phyloP scores from a whole-genome alignment of 2,888 invertebrate species.

The Hylaea fasciaria region DNA sequence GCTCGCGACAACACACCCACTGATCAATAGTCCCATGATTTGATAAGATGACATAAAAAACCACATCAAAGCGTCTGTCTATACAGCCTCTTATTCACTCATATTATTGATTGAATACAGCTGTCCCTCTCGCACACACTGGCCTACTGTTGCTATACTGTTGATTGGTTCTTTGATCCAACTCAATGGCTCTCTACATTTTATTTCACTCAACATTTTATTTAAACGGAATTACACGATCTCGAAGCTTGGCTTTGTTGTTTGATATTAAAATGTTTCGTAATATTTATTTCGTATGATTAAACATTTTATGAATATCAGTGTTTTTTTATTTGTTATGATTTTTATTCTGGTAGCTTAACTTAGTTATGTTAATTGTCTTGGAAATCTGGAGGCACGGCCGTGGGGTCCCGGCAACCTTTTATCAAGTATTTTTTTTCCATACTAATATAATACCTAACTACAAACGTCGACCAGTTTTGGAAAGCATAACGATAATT shows the following conservation, averaged over 20 bases:
- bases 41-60: conserved; percentile 24
- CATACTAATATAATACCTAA: no score
- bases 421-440: no score
- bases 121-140: conserved; percentile 37
- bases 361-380: no score
- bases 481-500: no score
- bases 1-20: no score
- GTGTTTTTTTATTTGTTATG: no score
- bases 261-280: background rate
- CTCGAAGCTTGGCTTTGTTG: conserved; percentile 14
- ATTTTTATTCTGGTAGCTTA: no score
- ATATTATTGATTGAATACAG: conserved; percentile 38
- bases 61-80: conserved; percentile 33
- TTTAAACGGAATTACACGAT: conserved; percentile 17
- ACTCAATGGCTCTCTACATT: conserved; percentile 46
- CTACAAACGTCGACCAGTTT: no score
- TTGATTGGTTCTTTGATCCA: conserved; percentile 50
- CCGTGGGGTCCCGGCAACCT: no score
- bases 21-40: conserved; percentile 9
- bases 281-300: background rate
- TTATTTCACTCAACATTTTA: conserved; percentile 37
- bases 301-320: background rate
- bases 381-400: no score
- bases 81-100: conserved; percentile 31
- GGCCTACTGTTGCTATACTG: conserved; percentile 37